Evolutionary conservation across 2,113 vertebrate genomes (phyloP).

Genomic region (Barbus barbus): DNA sequence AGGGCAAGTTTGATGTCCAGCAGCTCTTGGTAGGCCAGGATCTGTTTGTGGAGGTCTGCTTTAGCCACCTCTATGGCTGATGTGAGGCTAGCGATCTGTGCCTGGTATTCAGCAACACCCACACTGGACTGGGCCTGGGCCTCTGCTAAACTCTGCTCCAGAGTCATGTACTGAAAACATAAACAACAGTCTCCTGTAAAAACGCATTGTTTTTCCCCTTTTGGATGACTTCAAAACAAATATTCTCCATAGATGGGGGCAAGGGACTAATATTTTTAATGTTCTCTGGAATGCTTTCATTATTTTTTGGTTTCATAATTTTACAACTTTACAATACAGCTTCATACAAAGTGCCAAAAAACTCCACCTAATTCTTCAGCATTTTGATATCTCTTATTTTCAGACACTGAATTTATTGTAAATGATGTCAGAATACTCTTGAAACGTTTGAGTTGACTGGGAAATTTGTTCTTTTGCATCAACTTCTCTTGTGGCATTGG

Average conservation of each 20-base stretch:
- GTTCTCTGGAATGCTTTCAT: background rate
- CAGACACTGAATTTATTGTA: background rate
- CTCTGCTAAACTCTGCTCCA: slow-evolving; percentile 65
- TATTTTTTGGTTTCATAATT: background rate
- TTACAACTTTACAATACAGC: background rate
- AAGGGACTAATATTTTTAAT: background rate
- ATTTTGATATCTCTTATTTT: background rate
- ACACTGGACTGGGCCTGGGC: slow-evolving; percentile 64
- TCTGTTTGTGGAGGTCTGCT: slow-evolving; percentile 67
- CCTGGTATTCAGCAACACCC: slow-evolving; percentile 65
- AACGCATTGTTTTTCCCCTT: background rate
- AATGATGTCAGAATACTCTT: slow-evolving; percentile 12
- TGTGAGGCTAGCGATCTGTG: slow-evolving; percentile 62
- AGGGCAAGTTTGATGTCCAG: slow-evolving; percentile 68
- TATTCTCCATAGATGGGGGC: too few relatives aligned
- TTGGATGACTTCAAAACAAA: background rate
- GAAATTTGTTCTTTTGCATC: background rate
- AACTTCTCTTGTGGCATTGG: slow-evolving; percentile 34
- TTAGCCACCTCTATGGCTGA: slow-evolving; percentile 67
- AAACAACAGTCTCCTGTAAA: background rate
- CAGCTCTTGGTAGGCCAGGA: slow-evolving; percentile 69
- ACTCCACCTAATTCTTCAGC: slow-evolving; percentile 9
- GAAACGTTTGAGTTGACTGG: background rate
- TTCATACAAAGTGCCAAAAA: background rate
- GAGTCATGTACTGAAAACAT: slow-evolving; percentile 57